Evolutionary conservation across 1,140 invertebrate species (phyloP), one percentile per base, ranked within the genome.

Genomic region (Nephila pilipes): DNA sequence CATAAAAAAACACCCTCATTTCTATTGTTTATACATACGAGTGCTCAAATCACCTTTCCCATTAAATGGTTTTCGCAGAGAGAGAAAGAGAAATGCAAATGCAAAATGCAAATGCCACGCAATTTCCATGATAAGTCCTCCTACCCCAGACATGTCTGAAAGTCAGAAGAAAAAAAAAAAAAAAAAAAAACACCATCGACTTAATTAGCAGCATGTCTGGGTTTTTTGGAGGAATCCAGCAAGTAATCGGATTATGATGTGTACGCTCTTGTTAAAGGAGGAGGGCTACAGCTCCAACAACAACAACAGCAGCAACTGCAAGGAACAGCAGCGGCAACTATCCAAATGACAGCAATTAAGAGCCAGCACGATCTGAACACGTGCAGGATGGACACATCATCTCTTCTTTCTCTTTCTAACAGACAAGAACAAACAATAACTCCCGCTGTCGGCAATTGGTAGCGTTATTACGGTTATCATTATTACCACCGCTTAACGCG

Each of bases 261-360:
- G 69, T 18, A 60, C 16, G 57, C 16, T 22, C 22, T 29, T 29
- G 25, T 32, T 75, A 16, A 29, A 16, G 29, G 29, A 75, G 25
- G 69, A 36, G 25, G 18, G 25, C n/a, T 25, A 12, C 63, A n/a
- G 18, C n/a, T 18, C n/a, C n/a, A 22, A 60, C 58, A 75, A 29
- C 69, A 32, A 18, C 69, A 32, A 75, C 32, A 16, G 16, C 60
- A 91, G 83, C 83, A 29, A 91, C 89, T 65, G 32, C 89, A 91
- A 91, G 63, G 83, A 83, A 60, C 32, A 81, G 32, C 46, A 46
- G 46, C 46, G 46, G 46, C 46, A 32, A 75, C 29, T 32, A 75
- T 75, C 69, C 69, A 81, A 91, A 91, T 91, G 55, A 91, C 89
- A 83, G 55, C 89, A 91, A 91, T 91, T 91, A 91, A 83, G 75